phyloP scores from a whole-genome alignment of 2,797 vertebrate genomes.

The Enteromius trimaculatus region DNA sequence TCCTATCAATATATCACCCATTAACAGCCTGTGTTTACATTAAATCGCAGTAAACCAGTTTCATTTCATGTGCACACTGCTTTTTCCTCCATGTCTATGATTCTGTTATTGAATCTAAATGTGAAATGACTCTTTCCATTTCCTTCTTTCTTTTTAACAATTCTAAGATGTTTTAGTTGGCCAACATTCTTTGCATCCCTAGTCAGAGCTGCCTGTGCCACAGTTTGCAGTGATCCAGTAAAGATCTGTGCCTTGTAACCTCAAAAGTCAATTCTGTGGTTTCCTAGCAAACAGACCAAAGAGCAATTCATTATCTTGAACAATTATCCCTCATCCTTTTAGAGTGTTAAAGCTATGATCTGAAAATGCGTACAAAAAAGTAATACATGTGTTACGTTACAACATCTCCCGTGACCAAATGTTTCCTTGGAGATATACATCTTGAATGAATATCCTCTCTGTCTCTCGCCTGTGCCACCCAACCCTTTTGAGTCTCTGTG shows the following conservation, averaged over 20 bases:
- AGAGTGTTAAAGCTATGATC: conserved; percentile 7
- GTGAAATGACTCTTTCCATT: not conserved
- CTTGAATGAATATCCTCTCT: conserved; percentile 24
- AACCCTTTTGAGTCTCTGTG: not conserved
- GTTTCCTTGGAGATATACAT: not conserved
- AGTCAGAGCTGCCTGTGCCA: conserved; percentile 31
- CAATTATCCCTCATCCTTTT: conserved; percentile 29
- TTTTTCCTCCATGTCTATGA: not conserved
- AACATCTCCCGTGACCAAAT: conserved; percentile 7
- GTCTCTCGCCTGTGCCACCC: conserved; percentile 9
- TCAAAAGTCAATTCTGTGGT: conserved; percentile 48
- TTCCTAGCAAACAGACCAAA: conserved; percentile 27
- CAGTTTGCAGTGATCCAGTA: conserved; percentile 36
- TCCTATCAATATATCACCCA: conserved; percentile 12
- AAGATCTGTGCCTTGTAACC: conserved; percentile 29
- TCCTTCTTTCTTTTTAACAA: not conserved
- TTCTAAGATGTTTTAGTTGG: not conserved
- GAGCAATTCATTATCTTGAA: conserved; percentile 28
- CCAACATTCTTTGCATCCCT: conserved; percentile 19
- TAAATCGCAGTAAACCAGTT: not conserved
- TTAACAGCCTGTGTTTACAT: conserved; percentile 15
- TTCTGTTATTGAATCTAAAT: not conserved
- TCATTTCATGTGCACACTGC: not conserved
- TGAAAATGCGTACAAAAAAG: not conserved
- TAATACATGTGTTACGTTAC: conserved; percentile 21